Evolutionary conservation across 2,888 invertebrate genomes (phyloP).

Genomic region (Melangyna quadrimaculata): DNA sequence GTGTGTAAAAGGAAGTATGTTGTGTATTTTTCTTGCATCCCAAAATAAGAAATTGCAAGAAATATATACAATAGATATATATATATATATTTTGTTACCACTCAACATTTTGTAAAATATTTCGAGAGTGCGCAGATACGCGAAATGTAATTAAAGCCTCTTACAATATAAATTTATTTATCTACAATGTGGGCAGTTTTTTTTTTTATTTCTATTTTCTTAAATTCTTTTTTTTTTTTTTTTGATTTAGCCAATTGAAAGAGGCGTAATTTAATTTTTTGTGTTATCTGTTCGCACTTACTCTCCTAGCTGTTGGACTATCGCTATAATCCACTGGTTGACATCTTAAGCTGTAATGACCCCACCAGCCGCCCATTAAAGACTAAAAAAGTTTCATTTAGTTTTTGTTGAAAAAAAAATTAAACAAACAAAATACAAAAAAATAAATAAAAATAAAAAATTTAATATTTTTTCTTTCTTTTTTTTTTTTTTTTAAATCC

Average conservation of each 20-base stretch:
- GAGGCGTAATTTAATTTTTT: slow-evolving; percentile 54
- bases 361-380: slow-evolving; percentile 95
- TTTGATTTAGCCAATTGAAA: slow-evolving; percentile 23
- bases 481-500: not conserved
- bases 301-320: slow-evolving; percentile 90
- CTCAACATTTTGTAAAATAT: slow-evolving; percentile 35
- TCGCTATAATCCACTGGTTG: slow-evolving; percentile 95
- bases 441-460: slow-evolving; percentile 52
- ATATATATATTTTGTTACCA: slow-evolving; percentile 34
- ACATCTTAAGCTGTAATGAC: slow-evolving; percentile 93
- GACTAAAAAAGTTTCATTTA: slow-evolving; percentile 83
- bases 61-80: too few relatives aligned
- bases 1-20: not conserved
- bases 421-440: slow-evolving; percentile 75
- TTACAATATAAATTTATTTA: slow-evolving; percentile 47
- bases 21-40: slow-evolving; percentile 27
- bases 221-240: slow-evolving; percentile 16
- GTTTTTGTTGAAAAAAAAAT: slow-evolving; percentile 70
- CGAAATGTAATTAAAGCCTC: slow-evolving; percentile 66
- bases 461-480: not conserved
- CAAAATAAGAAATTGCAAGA: slow-evolving; percentile 2
- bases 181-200: not conserved
- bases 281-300: slow-evolving; percentile 83
- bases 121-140: slow-evolving; percentile 74
- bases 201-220: not conserved